Evolutionary conservation across 1,140 invertebrate species (phyloP).

Genomic region (Drosophila lini): DNA sequence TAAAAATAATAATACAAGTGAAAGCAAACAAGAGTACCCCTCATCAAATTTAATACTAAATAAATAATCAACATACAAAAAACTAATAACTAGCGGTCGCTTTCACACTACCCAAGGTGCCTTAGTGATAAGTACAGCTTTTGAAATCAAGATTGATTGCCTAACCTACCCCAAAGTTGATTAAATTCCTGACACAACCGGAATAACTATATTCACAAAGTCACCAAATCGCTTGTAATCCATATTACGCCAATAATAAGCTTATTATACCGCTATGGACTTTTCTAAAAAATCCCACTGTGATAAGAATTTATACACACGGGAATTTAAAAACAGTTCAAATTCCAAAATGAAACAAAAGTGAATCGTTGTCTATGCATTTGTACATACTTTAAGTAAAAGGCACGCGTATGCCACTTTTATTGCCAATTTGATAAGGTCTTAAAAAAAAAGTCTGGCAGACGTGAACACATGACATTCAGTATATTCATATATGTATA

Average conservation of each 20-base stretch:
- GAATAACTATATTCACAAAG: not conserved
- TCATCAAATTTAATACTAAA: not conserved
- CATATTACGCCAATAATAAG: not conserved
- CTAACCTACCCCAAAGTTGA: constrained; percentile 43
- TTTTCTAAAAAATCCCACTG: constrained; percentile 32
- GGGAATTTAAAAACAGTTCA: constrained; percentile 24
- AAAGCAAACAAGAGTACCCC: no score
- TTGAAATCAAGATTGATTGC: not conserved
- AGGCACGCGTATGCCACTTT: constrained; percentile 51
- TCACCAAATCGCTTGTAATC: not conserved
- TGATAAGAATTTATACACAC: constrained; percentile 20
- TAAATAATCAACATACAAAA: not conserved
- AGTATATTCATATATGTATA: not conserved
- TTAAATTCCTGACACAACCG: constrained; percentile 11
- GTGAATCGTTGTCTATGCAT: not conserved
- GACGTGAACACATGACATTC: constrained; percentile 16
- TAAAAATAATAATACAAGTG: no score
- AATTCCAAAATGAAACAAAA: constrained; percentile 43
- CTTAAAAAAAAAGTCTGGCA: not conserved
- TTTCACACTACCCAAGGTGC: not conserved
- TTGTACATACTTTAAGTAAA: not conserved
- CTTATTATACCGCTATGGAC: not conserved
- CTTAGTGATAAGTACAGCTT: not conserved
- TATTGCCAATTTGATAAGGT: constrained; percentile 52
- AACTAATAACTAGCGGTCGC: not conserved